Evolutionary conservation across 2,113 vertebrate genomes (phyloP), one percentile per base, ranked within the genome.

Genomic region (Oreocharis arfaki): DNA sequence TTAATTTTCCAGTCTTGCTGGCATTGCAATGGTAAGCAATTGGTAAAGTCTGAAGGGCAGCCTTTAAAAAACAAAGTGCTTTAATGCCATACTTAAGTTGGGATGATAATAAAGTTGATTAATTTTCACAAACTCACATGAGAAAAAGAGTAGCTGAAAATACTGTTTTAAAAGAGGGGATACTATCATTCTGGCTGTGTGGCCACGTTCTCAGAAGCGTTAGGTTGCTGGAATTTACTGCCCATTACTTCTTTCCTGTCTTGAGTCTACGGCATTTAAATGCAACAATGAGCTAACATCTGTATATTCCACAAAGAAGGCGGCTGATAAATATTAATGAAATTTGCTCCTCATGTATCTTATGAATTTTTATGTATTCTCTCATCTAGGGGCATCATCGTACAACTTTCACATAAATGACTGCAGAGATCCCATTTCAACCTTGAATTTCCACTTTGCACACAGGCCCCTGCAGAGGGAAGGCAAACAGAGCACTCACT

Each of bases 281-380:
- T 95, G 86, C 96, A 95, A 96, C 94, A 96, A 97, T 90, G 89
- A 92, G 84, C 78, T 93, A 97, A 96, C 94, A 97, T 94, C 88
- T 96, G 93, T 96, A 94, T 96, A 95, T 96, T 93, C 55, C 93
- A 96, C 93, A 97, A 96, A 96, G 95, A 79, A 94, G 84, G 27
- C 52, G n/a, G 46, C 85, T 96, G 77, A 97, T 97, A 97, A 97
- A 97, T 97, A 97, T 96, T 97, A 96, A 97, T 97, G 96, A 96
- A 84, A 96, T 96, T 97, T 92, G 53, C 79, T 97, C 84, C 52
- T 96, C 90, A 67, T 89, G 78, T 97, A 94, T 91, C 77, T 95
- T 97, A 97, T 97, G 97, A 97, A 95, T 96, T 96, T 96, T 96
- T 92, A 96, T 96, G 92, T 76, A 82, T 95, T 95, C 93, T 92